These are phyloP conservation scores for Ageneiosus marmoratus DNA, from an alignment of 2,113 vertebrate genomes.

Conservation along the genomic window DNA sequence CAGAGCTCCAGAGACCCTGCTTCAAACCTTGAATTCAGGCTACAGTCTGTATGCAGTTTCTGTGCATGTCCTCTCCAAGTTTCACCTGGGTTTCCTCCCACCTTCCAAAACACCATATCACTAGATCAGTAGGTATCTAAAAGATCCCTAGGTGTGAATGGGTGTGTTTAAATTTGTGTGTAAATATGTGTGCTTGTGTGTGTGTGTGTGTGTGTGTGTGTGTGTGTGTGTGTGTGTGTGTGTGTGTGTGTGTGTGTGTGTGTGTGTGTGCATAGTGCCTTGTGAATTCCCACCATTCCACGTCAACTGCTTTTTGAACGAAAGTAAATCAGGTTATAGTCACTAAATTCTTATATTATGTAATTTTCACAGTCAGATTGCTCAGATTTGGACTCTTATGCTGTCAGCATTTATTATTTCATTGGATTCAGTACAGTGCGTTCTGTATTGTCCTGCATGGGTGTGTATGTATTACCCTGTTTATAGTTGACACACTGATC, in stretches of 20 bases:
- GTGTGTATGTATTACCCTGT: constrained; percentile 1
- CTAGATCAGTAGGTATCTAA: not conserved
- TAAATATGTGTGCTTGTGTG: too few species aligned
- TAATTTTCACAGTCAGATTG: not conserved
- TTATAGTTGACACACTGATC: not conserved
- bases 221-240: not conserved
- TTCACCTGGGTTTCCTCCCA: not conserved
- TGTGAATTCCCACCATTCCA: not conserved
- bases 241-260: too few species aligned
- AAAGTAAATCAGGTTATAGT: too few species aligned
- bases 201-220: not conserved
- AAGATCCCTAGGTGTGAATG: not conserved
- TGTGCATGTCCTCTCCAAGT: not conserved
- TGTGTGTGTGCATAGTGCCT: not conserved
- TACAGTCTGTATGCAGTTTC: not conserved
- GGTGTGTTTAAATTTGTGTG: not conserved
- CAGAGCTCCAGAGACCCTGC: not conserved
- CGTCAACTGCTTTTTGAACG: not conserved
- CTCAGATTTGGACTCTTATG: not conserved
- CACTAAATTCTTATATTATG: too few species aligned
- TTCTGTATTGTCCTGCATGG: not conserved
- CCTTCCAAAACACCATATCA: not conserved
- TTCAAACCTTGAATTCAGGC: not conserved
- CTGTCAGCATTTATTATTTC: not conserved
- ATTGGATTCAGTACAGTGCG: not conserved